Base-by-base conservation (phyloP, 2,888 invertebrate species). In the Lasioglossum villosulum region DNA sequence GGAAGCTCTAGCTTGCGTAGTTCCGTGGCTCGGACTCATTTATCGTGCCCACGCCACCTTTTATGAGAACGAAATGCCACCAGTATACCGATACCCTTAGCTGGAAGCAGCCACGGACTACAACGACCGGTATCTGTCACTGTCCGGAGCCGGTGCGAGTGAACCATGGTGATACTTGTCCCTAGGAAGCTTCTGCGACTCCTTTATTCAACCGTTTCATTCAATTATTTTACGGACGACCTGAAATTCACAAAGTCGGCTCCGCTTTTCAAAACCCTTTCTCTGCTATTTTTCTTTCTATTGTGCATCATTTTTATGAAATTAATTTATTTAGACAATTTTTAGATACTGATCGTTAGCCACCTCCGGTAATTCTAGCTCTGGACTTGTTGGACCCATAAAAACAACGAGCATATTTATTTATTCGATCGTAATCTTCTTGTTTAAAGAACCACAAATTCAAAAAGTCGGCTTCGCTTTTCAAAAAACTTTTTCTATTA, bases 11-110 rank as follows among this genome's bases (percentile, higher is more conserved):
- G 80, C 80, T 88, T 84, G 89, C 88, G 90, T 85, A 86, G 82
- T 89, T 91, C 89, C 86, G 82, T 87, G 86, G 82, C 87, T 88
- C 86, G 87, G 77, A 82, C 86, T 91, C 91, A 90, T 92, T 92
- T 90, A 87, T 92, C 90, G 86, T 86, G 83, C 86, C 86, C 85
- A 84, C 85, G 88, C 83, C 84, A 70, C 81, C 84, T 86, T 84
- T 91, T 86, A 87, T 87, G 86, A 87, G 91, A 91, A 89, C 86
- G 86, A 89, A 91, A 92, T 90, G 91, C 91, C 92, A 92, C 91
- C 87, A 88, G 91, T 92, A 92, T 91, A 93, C 92, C 92, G 93
- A 93, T 93, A 93, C 87, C 83, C 86, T 78, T 81, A 78, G 74
- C 80, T 76, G 68, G 77, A 37, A 71, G 78, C 88, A 80, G 80